phyloP scores from a whole-genome alignment of 2,113 vertebrate genomes.

The Chaenogobius annularis region DNA sequence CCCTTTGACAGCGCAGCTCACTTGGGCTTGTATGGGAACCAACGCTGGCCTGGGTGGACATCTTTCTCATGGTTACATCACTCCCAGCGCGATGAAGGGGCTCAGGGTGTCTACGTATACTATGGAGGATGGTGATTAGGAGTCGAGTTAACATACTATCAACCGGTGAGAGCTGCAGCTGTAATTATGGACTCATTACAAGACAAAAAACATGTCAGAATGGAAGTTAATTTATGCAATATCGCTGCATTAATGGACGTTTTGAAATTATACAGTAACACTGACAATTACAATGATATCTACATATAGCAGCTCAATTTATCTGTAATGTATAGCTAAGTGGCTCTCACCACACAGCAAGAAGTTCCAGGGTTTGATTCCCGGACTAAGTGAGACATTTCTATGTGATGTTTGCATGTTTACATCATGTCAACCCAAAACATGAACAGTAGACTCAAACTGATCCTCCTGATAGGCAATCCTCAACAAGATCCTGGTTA shows the following conservation, averaged over 20 bases:
- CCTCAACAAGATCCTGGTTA: too few relatives aligned
- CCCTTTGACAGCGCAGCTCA: constrained; percentile 23
- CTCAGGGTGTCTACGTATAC: constrained; percentile 1
- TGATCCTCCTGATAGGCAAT: too few relatives aligned
- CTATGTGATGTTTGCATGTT: too few relatives aligned
- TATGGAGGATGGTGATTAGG: neutral
- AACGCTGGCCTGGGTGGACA: constrained; percentile 1
- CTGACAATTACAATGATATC: constrained; percentile 22
- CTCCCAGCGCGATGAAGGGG: constrained; percentile 11
- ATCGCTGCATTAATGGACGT: constrained; percentile 7
- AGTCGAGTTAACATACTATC: constrained; percentile 15
- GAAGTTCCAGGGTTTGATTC: neutral
- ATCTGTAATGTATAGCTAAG: neutral
- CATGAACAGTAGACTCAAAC: too few relatives aligned
- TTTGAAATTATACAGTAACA: constrained; percentile 10
- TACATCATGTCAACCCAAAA: too few relatives aligned
- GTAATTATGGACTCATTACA: constrained; percentile 40
- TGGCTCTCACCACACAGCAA: neutral
- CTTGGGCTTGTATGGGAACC: constrained; percentile 12
- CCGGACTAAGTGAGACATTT: too few relatives aligned
- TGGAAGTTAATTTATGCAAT: constrained; percentile 27
- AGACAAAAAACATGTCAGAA: constrained; percentile 18
- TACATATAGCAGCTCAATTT: neutral
- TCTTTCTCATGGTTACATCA: constrained; percentile 67
- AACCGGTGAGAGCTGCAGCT: constrained; percentile 1